Evolutionary conservation across 2,797 vertebrate genomes (phyloP).

Genomic region (Linurgus olivaceus): DNA sequence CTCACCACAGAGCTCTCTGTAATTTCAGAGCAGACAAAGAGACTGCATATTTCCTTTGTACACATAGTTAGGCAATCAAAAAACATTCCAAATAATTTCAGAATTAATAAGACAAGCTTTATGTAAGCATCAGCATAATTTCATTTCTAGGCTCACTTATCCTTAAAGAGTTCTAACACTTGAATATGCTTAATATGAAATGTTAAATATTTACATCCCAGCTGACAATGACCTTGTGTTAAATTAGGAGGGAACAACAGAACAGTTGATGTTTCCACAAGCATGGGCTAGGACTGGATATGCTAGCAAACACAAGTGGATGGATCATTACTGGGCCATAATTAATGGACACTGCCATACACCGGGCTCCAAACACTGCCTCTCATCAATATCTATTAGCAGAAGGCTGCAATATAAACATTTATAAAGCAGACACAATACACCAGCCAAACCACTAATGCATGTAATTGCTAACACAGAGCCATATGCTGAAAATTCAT

Average conservation of each 20-base stretch:
- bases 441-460: not conserved
- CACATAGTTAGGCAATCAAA: not conserved
- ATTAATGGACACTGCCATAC: not conserved
- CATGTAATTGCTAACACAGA: not conserved
- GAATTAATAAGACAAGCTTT: not conserved
- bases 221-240: not conserved
- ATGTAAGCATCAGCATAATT: not conserved
- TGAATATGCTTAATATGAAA: not conserved
- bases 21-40: not conserved
- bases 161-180: not conserved
- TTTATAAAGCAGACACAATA: constrained; percentile 10
- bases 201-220: not conserved
- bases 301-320: not conserved
- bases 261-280: not conserved
- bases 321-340: not conserved
- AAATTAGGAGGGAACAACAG: not conserved
- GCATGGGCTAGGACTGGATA: not conserved
- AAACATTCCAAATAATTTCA: not conserved
- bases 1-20: not conserved
- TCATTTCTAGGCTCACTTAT: not conserved
- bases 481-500: not conserved
- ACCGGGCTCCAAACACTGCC: not conserved
- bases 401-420: not conserved
- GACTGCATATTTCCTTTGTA: not conserved
- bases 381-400: not conserved